Conservation (phyloP, 2,797 vertebrate species). For the Dermochelys coriacea region DNA sequence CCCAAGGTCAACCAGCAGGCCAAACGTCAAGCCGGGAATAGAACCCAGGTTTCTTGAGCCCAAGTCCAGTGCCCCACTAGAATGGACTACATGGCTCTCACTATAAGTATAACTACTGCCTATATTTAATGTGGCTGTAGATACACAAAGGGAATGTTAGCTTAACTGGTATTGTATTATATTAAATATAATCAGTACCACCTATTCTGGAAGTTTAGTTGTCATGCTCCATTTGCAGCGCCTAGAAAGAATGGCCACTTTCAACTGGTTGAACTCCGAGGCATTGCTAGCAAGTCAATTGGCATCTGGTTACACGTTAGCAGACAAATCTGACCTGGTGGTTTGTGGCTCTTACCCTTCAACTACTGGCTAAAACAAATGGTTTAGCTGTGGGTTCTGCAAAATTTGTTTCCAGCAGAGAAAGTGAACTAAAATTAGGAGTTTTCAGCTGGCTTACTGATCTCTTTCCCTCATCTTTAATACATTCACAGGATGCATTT, state of each 20-base stretch:
- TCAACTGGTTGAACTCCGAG: too few relatives aligned
- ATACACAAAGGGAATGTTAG: background rate
- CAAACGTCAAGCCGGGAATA: too few relatives aligned
- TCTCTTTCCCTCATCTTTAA: accelerated
- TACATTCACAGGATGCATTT: background rate
- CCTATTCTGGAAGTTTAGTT: too few relatives aligned
- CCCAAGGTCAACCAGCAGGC: too few relatives aligned
- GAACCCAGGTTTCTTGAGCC: too few relatives aligned
- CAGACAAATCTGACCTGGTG: accelerated
- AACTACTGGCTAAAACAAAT: background rate
- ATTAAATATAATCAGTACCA: background rate
- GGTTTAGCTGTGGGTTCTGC: background rate
- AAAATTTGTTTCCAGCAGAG: background rate
- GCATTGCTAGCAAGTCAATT: too few relatives aligned
- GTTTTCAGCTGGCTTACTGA: background rate
- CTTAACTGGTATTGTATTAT: accelerated
- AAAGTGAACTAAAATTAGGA: background rate
- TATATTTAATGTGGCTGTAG: too few relatives aligned
- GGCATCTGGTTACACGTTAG: background rate
- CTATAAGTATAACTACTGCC: too few relatives aligned
- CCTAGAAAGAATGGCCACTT: too few relatives aligned
- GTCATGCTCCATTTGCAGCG: too few relatives aligned
- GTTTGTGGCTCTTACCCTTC: background rate
- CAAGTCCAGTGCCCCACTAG: too few relatives aligned
- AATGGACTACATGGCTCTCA: too few relatives aligned